Base-by-base conservation (phyloP, 1,140 invertebrate species). In the Pogonognathellus flavescens region DNA sequence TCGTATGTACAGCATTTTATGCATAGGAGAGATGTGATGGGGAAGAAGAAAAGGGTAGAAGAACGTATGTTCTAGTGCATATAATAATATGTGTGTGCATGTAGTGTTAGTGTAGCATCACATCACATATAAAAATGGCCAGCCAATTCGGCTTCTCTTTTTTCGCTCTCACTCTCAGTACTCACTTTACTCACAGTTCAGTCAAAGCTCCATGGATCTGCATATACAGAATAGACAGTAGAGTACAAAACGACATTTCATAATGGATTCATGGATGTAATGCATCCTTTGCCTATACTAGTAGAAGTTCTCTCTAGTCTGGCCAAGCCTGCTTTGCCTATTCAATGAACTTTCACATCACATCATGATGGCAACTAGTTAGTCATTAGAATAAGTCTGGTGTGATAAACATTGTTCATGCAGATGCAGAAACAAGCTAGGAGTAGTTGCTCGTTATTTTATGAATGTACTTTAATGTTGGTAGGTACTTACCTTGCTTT, bases 341-440 rank as follows among this genome's bases (percentile, higher is more conserved):
- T 81, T 81, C 80, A 81, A 81, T 52, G n/a, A 81, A 81, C 80
- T 81, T 81, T 81, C 80, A 81, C 80, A 81, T 76, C 70, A 49
- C 5, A 76, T 76, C 70, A 49, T 18, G 10, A 13, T n/a, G 8
- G 18, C n/a, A 57, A 72, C 49, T 55, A 81, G 80, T 80, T 80
- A 81, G 80, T 57, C 25, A 81, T 72, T 72, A 41, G 70, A 72
- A 72, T 72, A 41, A 72, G 70, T 72, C 70, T 72, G 31, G 70
- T 72, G 70, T 72, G 70, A 72, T 11, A 72, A 80, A 80, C n/a
- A 55, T 52, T 80, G 18, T 50, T 55, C 22, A 52, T 80, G n/a
- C 6, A 50, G 50, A 80, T 55, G 18, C 49, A 72, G 16, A 55
- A 52, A 14, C 18, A 55, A 22, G 50, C 13, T 18, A 50, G 31